Conservation (phyloP, 2,888 invertebrate genomes). For the Subacronicta megacephala region DNA sequence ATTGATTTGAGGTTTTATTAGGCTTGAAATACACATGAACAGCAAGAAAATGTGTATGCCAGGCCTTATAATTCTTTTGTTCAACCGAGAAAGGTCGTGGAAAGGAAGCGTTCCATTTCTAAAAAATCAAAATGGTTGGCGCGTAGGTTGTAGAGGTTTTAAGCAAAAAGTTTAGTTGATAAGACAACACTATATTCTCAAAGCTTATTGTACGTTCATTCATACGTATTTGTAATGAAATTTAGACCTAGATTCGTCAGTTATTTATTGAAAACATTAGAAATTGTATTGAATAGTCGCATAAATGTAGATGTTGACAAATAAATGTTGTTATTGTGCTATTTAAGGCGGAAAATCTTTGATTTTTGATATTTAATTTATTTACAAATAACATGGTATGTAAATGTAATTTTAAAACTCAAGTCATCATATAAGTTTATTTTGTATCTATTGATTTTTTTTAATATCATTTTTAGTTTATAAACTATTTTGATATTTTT, state of each 20-base stretch:
- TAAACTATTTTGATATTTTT: slow-evolving; percentile 70
- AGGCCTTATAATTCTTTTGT: slow-evolving; percentile 13
- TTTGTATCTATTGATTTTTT: slow-evolving; percentile 59
- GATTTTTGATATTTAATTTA: slow-evolving; percentile 44
- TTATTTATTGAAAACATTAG: slow-evolving; percentile 51
- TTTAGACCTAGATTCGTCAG: slow-evolving; percentile 47
- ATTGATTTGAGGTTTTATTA: slow-evolving; percentile 7
- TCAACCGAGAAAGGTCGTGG: slow-evolving; percentile 24
- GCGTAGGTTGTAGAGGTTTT: slow-evolving; percentile 34
- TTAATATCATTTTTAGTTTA: slow-evolving; percentile 59
- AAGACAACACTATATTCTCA: slow-evolving; percentile 42
- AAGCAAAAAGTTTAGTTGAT: slow-evolving; percentile 34
- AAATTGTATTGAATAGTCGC: slow-evolving; percentile 45
- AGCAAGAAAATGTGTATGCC: neutral
- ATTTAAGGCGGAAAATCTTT: slow-evolving; percentile 22
- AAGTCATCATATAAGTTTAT: slow-evolving; percentile 50
- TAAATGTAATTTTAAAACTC: slow-evolving; percentile 40
- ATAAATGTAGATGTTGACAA: slow-evolving; percentile 40
- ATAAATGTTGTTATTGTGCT: slow-evolving; percentile 48
- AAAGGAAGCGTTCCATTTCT: slow-evolving; percentile 30
- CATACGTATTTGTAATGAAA: slow-evolving; percentile 39
- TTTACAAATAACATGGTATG: slow-evolving; percentile 21
- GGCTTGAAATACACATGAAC: neutral
- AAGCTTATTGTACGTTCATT: slow-evolving; percentile 36
- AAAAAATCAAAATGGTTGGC: slow-evolving; percentile 33